Evolutionary conservation across 2,797 vertebrate genomes (phyloP), one percentile per base, ranked within the genome.

Genomic region (Lindbergichthys nudifrons): DNA sequence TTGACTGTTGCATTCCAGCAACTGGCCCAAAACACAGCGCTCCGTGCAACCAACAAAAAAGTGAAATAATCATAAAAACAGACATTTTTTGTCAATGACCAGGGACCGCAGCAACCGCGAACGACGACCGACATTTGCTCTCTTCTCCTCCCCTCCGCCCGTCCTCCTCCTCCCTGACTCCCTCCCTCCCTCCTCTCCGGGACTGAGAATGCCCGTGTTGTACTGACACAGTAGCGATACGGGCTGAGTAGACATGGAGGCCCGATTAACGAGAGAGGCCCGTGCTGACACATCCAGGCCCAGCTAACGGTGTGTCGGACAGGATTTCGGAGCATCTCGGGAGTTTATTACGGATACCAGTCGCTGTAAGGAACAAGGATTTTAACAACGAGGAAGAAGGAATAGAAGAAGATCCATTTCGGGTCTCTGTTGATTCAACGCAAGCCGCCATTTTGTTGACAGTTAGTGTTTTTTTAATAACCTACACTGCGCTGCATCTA

Each of bases 361-460:
- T 56, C 39, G 86, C 83, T 84, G 85, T 86, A 83, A 89, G 87
- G 83, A 88, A 70, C 65, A 77, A 8, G 69, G 73, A 85, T 88
- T 88, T 89, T 65, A 65, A 47, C 73, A 36, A 57, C 77, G 72
- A 75, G 73, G 80, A 76, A 66, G 83, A 71, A 87, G 85, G 77
- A 93, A 85, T 89, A 92, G 79, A 89, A 75, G 87, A 88, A 89
- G 94, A 95, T 94, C 94, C 94, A 95, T 95, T 96, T 95, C 95
- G 92, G 92, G 90, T 92, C 91, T 95, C 89, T 95, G 94, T 95
- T 96, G 94, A 95, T 95, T 96, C 94, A 95, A 93, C 94, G 91
- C 93, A 93, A 36, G 94, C 94, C 95, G 95, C 95, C 95, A 96
- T 96, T 96, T 96, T 95, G 95, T 96, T 96, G 94, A 95, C 94